Evolutionary conservation across 35 echinoderm and acorn worm genomes (phyloP).

Genomic region (Heliocidaris tuberculata): DNA sequence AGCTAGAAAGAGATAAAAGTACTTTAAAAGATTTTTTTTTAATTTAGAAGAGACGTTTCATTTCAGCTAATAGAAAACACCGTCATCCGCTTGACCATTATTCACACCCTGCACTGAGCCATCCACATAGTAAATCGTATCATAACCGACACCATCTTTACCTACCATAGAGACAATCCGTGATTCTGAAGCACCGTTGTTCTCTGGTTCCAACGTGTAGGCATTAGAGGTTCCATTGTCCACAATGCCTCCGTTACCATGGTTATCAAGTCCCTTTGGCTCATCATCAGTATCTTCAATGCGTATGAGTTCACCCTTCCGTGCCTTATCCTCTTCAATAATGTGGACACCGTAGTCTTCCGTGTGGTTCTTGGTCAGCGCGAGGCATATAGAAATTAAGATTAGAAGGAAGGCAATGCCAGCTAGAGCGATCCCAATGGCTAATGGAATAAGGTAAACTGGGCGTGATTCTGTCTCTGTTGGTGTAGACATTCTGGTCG

Average conservation of each 20-base stretch:
- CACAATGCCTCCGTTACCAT: neutral
- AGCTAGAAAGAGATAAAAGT: no score
- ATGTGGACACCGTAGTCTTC: slow-evolving; percentile 2
- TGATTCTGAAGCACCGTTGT: neutral
- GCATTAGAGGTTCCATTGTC: neutral
- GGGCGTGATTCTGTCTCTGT: neutral
- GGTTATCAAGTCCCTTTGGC: neutral
- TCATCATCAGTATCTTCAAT: neutral
- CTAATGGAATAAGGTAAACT: neutral
- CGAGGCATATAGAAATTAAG: neutral
- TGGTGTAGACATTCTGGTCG: neutral
- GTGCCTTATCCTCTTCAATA: neutral
- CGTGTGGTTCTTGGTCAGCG: neutral
- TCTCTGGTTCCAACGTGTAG: neutral
- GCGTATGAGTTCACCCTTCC: neutral
- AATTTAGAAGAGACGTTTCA: no score
- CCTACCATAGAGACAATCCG: neutral
- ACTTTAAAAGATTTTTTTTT: no score
- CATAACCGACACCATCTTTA: neutral
- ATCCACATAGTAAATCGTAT: neutral
- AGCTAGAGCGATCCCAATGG: neutral
- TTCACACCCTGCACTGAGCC: neutral
- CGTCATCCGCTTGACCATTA: neutral
- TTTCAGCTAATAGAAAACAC: neutral
- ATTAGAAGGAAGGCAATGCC: neutral